Conservation (phyloP, 2,113 vertebrate genomes). For the Numida meleagris region DNA sequence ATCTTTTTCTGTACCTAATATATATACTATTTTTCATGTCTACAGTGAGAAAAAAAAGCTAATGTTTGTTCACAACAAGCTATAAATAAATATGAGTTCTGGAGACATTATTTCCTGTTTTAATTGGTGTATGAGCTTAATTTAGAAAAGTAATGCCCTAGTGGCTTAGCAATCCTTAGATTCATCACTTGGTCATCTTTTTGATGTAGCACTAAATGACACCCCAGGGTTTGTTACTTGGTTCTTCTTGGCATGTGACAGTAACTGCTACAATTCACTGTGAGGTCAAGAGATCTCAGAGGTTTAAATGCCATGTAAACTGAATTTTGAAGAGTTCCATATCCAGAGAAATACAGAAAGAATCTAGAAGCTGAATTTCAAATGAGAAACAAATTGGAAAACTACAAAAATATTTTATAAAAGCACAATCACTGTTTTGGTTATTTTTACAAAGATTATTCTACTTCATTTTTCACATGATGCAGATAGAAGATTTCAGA, state of each 20-base stretch:
- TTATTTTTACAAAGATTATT: neutral
- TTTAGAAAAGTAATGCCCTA: neutral
- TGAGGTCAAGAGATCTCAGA: neutral
- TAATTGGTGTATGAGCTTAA: neutral
- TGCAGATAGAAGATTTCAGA: neutral
- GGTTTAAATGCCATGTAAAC: neutral
- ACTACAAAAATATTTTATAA: neutral
- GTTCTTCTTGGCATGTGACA: neutral
- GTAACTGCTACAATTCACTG: neutral
- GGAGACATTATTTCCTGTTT: neutral
- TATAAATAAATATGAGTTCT: neutral
- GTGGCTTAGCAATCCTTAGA: neutral
- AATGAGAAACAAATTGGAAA: neutral
- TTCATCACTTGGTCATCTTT: neutral
- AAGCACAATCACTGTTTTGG: neutral
- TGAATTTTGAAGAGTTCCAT: neutral
- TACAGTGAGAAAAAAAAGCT: conserved; percentile 4
- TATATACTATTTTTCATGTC: neutral
- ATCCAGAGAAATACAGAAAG: neutral
- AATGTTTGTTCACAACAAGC: neutral
- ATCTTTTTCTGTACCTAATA: neutral
- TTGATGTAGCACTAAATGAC: neutral
- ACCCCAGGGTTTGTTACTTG: neutral
- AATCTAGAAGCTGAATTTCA: neutral
- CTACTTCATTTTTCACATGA: neutral